Evolutionary conservation across 1,140 invertebrate species (phyloP), one percentile per base, ranked within the genome.

Genomic region (Macrobrachium nipponense): DNA sequence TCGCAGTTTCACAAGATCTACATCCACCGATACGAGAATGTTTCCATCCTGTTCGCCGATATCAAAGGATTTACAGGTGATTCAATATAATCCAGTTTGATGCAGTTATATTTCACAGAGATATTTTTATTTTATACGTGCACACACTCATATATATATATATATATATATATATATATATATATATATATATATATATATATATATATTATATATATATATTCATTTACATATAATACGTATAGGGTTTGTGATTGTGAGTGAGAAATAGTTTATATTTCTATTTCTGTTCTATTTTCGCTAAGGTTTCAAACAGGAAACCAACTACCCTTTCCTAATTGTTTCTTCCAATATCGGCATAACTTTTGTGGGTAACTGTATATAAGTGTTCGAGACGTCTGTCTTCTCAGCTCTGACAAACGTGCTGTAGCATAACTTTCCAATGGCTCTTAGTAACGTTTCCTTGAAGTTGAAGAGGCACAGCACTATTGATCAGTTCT

Each of bases 41-140:
- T 99, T 78, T 99, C 96, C 91, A 99, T 99, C 90, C 92, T 99
- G 0, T 99, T 99, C 91, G 98, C 98, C 17, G 98, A 99, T 90
- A 99, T 99, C 90, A 99, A 98, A 92, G 97, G 97, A 80, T 99
- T 99, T 90, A 99, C 98, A 84, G 96, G 96, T 97, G 93, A 93
- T 92, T 91, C 8, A 43, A 18, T 6, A 2, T 8, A 8, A 43
- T 27, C 10, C n/a, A 66, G 64, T 66, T n/a, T 20, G 5, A 66
- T 86, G 66, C 18, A 85, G 88, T 83, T 89, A 76, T 76, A 18
- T 76, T 18, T 76, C 17, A 76, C 15, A n/a, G 7, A 18, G 18
- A 18, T 76, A 59, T 66, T 20, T 66, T 20, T 17, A 17, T 11
- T 66, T 8, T 66, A 66, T 66, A 66, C 23, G 12, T 17, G 12